phyloP scores from a whole-genome alignment of 2,888 invertebrate species.

The Ecdyonurus torrentis region DNA sequence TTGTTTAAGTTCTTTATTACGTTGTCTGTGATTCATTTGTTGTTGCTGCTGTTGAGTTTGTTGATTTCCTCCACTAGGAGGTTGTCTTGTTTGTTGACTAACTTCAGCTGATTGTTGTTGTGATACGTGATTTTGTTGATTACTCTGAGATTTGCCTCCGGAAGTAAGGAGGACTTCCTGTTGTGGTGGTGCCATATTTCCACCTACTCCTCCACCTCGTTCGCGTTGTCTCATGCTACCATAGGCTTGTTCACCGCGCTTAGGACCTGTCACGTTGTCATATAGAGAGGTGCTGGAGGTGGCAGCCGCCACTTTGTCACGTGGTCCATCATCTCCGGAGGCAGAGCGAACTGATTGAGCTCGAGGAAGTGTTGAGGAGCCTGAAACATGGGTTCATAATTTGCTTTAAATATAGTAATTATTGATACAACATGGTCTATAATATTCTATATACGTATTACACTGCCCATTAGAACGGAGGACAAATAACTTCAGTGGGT shows the following conservation, averaged over 20 bases:
- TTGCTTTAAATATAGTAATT: too few species aligned
- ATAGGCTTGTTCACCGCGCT: not conserved
- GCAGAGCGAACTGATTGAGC: slow-evolving; percentile 34
- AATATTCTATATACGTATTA: too few species aligned
- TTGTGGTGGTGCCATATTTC: slow-evolving; percentile 13
- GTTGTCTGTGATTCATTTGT: not conserved
- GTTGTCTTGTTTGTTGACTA: slow-evolving; percentile 10
- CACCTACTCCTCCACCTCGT: slow-evolving; percentile 14
- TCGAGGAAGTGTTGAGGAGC: slow-evolving; percentile 71
- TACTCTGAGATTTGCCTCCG: too few species aligned
- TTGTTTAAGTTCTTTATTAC: slow-evolving; percentile 20
- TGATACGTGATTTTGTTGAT: not conserved
- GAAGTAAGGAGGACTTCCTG: too few species aligned
- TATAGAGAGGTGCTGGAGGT: slow-evolving; percentile 80
- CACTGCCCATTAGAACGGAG: too few species aligned
- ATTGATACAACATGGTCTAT: too few species aligned
- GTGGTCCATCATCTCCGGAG: slow-evolving; percentile 43
- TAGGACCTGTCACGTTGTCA: slow-evolving; percentile 46
- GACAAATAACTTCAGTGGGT: too few species aligned
- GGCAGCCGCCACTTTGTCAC: slow-evolving; percentile 61
- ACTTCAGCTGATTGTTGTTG: slow-evolving; percentile 5
- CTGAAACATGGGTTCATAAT: slow-evolving; percentile 31
- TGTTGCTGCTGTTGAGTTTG: not conserved
- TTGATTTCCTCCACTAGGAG: slow-evolving; percentile 19
- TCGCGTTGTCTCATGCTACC: slow-evolving; percentile 19